These are phyloP conservation scores for Microcebus lehilahytsara DNA, from an alignment of 2,113 vertebrate genomes.

Conservation along the genomic window DNA sequence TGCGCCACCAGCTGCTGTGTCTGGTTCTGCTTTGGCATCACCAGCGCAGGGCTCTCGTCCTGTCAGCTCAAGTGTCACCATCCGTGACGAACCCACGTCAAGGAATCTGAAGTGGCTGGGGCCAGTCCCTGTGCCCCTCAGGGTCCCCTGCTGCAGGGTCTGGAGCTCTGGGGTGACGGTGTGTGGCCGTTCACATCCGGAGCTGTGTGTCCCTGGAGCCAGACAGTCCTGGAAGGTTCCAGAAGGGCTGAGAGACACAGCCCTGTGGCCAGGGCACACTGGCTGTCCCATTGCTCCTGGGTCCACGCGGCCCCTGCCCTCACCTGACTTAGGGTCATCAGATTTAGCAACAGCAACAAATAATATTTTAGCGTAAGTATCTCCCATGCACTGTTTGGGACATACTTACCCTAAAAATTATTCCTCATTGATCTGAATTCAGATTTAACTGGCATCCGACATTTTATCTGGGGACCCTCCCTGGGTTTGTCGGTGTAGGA, in stretches of 20 bases:
- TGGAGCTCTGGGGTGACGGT: background rate
- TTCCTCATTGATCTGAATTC: background rate
- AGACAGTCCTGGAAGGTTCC: background rate
- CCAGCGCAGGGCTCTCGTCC: background rate
- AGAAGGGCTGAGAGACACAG: background rate
- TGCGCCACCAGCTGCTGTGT: background rate
- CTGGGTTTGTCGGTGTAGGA: too few species aligned
- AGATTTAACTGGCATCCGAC: background rate
- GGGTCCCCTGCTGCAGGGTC: background rate
- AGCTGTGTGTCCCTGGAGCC: background rate
- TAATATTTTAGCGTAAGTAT: background rate
- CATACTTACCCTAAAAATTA: background rate
- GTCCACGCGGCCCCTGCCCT: accelerated
- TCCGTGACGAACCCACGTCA: background rate
- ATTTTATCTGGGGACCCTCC: background rate
- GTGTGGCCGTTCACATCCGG: background rate
- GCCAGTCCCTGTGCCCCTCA: accelerated
- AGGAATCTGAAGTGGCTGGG: background rate
- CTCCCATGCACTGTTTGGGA: background rate
- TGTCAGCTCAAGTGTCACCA: background rate
- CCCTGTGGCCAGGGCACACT: background rate
- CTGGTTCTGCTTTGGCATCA: too few species aligned
- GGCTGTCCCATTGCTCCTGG: accelerated
- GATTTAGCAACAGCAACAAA: background rate
- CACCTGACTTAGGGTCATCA: background rate